These are phyloP conservation scores for Creontiades dilutus DNA, from an alignment of 2,888 invertebrate species.

Conservation along the genomic window DNA sequence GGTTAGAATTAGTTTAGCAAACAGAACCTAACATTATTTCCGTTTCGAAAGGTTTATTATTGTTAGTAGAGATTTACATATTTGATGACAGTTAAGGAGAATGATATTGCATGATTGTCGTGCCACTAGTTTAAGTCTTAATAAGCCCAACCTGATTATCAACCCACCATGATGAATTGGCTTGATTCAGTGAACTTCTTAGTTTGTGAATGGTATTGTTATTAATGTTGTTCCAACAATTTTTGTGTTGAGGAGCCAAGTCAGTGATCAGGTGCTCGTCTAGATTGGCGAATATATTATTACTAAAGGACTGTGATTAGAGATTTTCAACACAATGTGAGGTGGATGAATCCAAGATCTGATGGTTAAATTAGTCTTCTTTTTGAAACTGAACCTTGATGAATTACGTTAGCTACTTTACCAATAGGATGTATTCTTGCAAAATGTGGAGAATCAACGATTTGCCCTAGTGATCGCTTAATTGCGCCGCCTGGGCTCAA, in stretches of 20 bases:
- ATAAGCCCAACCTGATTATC: neutral
- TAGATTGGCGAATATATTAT: neutral
- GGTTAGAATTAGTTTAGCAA: conserved; percentile 13
- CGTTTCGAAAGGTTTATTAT: conserved; percentile 4
- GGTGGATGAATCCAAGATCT: neutral
- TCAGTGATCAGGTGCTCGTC: conserved; percentile 28
- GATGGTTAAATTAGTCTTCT: neutral
- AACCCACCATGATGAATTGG: neutral
- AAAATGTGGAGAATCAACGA: too few relatives aligned
- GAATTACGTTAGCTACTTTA: too few relatives aligned
- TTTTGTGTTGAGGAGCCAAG: neutral
- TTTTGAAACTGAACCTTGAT: neutral
- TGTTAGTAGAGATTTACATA: neutral
- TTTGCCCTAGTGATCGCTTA: too few relatives aligned
- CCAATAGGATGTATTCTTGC: too few relatives aligned
- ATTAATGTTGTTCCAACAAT: neutral
- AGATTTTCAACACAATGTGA: neutral
- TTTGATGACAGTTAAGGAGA: neutral
- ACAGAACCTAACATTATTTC: neutral
- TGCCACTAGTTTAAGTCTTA: conserved; percentile 9
- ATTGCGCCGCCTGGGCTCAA: too few relatives aligned
- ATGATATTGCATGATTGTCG: conserved; percentile 22
- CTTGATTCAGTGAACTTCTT: neutral
- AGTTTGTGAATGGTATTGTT: neutral
- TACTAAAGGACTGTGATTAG: conserved; percentile 12